phyloP scores from a whole-genome alignment of 2,113 vertebrate species.

The Laticauda laticaudata region DNA sequence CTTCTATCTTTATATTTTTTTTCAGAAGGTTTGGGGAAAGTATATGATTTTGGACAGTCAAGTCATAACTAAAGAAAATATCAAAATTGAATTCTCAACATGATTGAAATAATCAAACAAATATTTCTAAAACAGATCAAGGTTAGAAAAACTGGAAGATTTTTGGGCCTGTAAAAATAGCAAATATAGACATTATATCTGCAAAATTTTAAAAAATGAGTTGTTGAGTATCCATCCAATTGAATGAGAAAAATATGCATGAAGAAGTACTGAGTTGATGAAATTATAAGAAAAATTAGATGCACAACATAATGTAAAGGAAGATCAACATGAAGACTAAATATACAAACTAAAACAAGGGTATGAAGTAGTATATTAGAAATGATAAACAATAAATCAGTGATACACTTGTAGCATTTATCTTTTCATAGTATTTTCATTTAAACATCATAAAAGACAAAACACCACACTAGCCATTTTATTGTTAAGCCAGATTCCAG shows the following conservation, averaged over 20 bases:
- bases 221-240: not conserved
- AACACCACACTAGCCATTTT: not conserved
- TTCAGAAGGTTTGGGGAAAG: not conserved
- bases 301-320: not conserved
- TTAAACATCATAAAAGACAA: not conserved
- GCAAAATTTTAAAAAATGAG: not conserved
- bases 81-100: not conserved
- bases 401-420: not conserved
- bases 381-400: not conserved
- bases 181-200: not conserved
- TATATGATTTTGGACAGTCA: not conserved
- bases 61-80: not conserved
- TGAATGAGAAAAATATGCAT: not conserved
- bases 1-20: too few relatives aligned
- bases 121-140: not conserved
- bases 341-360: not conserved
- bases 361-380: not conserved
- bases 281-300: not conserved
- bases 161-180: not conserved
- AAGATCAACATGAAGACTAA: not conserved
- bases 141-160: not conserved
- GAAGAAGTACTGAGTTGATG: not conserved
- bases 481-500: not conserved
- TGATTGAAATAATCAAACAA: not conserved
- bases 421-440: not conserved